phyloP scores from a whole-genome alignment of 2,888 invertebrate species.

The Cantharis flavilabris region DNA sequence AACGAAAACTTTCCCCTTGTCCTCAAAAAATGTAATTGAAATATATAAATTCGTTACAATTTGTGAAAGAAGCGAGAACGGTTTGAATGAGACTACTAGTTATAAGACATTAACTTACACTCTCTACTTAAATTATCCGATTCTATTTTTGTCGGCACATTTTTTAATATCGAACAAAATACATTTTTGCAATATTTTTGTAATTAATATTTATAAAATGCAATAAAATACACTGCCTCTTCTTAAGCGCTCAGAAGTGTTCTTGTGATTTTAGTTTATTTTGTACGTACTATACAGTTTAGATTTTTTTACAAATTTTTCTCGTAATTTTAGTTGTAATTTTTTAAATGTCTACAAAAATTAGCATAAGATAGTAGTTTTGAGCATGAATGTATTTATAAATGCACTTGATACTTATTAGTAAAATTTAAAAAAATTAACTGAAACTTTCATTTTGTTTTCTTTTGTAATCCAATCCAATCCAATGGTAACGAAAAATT shows the following conservation, averaged over 20 bases:
- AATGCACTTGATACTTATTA: not conserved
- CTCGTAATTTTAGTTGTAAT: not conserved
- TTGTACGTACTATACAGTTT: not conserved
- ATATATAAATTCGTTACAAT: not conserved
- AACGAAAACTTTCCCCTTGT: constrained; percentile 40
- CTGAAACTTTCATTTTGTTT: not conserved
- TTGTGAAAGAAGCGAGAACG: not conserved
- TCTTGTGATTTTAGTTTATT: constrained; percentile 27
- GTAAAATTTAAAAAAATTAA: not conserved
- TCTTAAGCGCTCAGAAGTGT: constrained; percentile 23
- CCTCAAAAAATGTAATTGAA: constrained; percentile 24
- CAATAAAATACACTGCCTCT: constrained; percentile 21
- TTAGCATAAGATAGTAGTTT: not conserved
- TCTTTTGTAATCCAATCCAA: not conserved
- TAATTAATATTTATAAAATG: not conserved
- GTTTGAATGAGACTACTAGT: not conserved
- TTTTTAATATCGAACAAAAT: not conserved
- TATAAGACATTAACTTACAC: not conserved
- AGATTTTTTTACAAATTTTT: not conserved
- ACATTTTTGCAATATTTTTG: not conserved
- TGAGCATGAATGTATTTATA: constrained; percentile 9
- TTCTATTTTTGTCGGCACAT: not conserved
- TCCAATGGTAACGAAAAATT: too few relatives aligned
- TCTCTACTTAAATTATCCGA: not conserved
- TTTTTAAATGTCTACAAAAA: not conserved